These are phyloP conservation scores for Sarcophaga caerulescens DNA, from an alignment of 2,888 invertebrate species.

Conservation along the genomic window DNA sequence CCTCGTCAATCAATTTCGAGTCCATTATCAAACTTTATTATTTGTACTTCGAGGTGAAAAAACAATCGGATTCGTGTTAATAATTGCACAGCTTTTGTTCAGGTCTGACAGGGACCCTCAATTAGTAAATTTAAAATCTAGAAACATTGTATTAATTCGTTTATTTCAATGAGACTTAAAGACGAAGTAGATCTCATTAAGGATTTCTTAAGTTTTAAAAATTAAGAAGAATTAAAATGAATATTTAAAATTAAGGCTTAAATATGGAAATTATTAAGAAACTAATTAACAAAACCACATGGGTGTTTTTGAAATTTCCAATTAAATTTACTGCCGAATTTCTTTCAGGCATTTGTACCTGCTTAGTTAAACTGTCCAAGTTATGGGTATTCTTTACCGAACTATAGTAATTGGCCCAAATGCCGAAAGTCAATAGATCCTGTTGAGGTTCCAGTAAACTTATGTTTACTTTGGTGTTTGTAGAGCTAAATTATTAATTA, in stretches of 20 bases:
- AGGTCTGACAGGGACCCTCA: too few species aligned
- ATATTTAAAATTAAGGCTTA: too few species aligned
- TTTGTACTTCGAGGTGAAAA: too few species aligned
- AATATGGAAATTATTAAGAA: background rate
- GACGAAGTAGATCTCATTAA: too few species aligned
- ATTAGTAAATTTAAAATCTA: too few species aligned
- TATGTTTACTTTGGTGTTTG: slow-evolving; percentile 65
- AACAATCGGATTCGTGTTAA: too few species aligned
- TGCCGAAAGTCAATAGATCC: slow-evolving; percentile 78
- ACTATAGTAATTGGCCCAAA: slow-evolving; percentile 77
- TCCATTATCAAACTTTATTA: too few species aligned
- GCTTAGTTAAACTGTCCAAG: slow-evolving; percentile 65
- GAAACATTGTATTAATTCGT: too few species aligned
- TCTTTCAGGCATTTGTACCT: background rate
- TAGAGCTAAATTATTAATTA: background rate
- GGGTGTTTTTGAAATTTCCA: background rate
- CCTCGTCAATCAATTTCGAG: too few species aligned
- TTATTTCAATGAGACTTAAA: too few species aligned
- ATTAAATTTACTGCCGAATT: background rate
- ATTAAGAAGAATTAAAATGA: background rate
- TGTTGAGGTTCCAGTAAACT: slow-evolving; percentile 70
- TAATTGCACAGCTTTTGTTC: too few species aligned
- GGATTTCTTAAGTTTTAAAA: too few species aligned
- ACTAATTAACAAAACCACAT: background rate
- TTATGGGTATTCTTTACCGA: slow-evolving; percentile 70